Percentiles rank a stretch among this genome's conserved stretches.
phyloP scores from a whole-genome alignment of 2,113 vertebrate species.

The Stigmatopora argus region DNA sequence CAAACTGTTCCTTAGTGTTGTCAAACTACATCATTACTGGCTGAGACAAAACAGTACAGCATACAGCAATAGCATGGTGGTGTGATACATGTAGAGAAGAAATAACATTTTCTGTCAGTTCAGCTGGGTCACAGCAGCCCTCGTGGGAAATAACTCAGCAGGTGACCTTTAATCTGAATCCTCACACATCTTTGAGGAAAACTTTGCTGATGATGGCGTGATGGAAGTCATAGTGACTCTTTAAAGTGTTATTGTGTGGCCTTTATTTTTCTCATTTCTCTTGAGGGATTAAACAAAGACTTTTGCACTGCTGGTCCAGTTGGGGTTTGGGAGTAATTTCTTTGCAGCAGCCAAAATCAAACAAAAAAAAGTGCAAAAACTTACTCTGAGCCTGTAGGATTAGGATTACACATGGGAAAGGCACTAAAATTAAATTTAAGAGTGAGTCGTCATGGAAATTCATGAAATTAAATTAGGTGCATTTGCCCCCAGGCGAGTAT shows the following conservation, averaged over 20 bases:
- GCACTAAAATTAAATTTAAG: background rate
- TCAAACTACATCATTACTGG: background rate
- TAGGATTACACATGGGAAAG: background rate
- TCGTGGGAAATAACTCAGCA: conserved; percentile 21
- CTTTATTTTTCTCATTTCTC: conserved; percentile 19
- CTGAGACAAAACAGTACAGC: background rate
- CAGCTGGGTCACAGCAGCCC: conserved; percentile 13
- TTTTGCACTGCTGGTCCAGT: background rate
- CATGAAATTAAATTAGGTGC: background rate
- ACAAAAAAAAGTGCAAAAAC: background rate
- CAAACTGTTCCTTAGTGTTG: background rate
- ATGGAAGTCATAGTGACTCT: background rate
- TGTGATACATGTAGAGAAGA: background rate
- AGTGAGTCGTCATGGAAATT: background rate
- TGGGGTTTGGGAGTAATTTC: conserved; percentile 4
- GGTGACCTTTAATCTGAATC: conserved; percentile 33
- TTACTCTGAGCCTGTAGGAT: background rate
- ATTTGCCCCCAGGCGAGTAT: background rate
- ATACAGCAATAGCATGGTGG: background rate
- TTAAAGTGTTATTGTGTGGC: background rate
- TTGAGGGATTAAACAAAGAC: background rate
- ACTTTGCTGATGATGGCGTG: background rate
- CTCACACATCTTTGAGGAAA: conserved; percentile 20
- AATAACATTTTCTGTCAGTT: conserved; percentile 12
- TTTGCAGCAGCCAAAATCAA: background rate